Base-by-base conservation (phyloP, 2,888 invertebrate genomes). In the Exephanes ischioxanthus region DNA sequence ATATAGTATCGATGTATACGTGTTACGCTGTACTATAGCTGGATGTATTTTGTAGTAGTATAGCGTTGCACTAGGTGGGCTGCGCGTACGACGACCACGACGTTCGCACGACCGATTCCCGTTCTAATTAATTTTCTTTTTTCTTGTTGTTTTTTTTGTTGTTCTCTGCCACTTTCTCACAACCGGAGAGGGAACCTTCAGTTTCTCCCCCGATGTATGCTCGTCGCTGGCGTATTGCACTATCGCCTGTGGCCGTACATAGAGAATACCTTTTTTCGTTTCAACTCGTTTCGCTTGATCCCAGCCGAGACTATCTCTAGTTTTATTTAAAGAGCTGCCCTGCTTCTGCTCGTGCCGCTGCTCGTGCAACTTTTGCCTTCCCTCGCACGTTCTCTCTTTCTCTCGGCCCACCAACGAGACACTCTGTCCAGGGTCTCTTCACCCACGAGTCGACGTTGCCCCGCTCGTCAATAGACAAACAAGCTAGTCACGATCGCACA, bases 301-400 rank as follows among this genome's bases (percentile, higher is more conserved):
- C 55, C 11, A 22, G 61, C 11, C 33, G 22, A 85, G 55, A 26
- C 26, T 26, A 14, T 63, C 51, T 63, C 61, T 68, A 7, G 41
- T 26, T 68, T 67, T 81, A 71, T 79, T 51, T 63, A 71, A 79
- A 48, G 68, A 71, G 58, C 61, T 71, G 51, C 33, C 30, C 30
- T 19, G 61, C 67, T 58, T 19, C 70, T 41, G 68, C 58, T 14
- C 14, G 30, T 67, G 53, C 67, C 26, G 53, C 67, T 30, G 9
- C 58, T 26, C 58, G 58, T 58, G 11, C 26, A 61, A 81, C 78
- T 83, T 83, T 48, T 68, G 76, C 76, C 71, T 80, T 77, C 80
- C 71, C 55, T 58, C 72, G 71, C 84, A 79, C 84, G 85, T 75
- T 81, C 83, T 84, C 83, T 87, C 79, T 86, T 86, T 87, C 87